These are phyloP conservation scores for Drosophila ananassae DNA, from an alignment of 1,140 invertebrate genomes.

Conservation along the genomic window DNA sequence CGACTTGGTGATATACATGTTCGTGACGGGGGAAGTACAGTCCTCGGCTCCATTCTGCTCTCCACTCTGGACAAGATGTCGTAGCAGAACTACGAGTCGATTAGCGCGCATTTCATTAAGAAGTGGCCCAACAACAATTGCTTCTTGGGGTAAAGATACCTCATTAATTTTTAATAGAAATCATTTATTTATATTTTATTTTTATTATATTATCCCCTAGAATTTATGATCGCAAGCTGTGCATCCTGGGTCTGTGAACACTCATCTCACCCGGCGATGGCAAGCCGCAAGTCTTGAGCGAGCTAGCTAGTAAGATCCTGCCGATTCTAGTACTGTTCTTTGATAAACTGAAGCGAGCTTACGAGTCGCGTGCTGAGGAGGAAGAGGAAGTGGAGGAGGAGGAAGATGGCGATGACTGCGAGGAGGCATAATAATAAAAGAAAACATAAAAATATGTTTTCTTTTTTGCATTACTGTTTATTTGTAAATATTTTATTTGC, in stretches of 20 bases:
- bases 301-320: constrained; percentile 92
- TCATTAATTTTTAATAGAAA: background rate
- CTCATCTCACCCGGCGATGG: constrained; percentile 91
- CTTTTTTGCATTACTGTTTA: too few relatives aligned
- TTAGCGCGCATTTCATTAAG: constrained; percentile 96
- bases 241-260: constrained; percentile 96
- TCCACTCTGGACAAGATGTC: constrained; percentile 91
- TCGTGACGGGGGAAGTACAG: constrained; percentile 94
- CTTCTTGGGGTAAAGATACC: constrained; percentile 89
- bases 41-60: constrained; percentile 94
- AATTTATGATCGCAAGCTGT: constrained; percentile 97
- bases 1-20: constrained; percentile 93
- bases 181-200: background rate
- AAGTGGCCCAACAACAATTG: constrained; percentile 99
- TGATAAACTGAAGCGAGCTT: constrained; percentile 96
- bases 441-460: too few relatives aligned
- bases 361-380: constrained; percentile 93
- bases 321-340: constrained; percentile 96
- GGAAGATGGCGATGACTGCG: constrained; percentile 88
- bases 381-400: constrained; percentile 91
- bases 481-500: too few relatives aligned
- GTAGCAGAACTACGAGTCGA: constrained; percentile 87
- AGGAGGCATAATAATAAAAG: constrained; percentile 86
- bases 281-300: constrained; percentile 90
- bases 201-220: constrained; percentile 22